Conservation (phyloP, 2,113 vertebrate species). For the Anser cygnoides region DNA sequence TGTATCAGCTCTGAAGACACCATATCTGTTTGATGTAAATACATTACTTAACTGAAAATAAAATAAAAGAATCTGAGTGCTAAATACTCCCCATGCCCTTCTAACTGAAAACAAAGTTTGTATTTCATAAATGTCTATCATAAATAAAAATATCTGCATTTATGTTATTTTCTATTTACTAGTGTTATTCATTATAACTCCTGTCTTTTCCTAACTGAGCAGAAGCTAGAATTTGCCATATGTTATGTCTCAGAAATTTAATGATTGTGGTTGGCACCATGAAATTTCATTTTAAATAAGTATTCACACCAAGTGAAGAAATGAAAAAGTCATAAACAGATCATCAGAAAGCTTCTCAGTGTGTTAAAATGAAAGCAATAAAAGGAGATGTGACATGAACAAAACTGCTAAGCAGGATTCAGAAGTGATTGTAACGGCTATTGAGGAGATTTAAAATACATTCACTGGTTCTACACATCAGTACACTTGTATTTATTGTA, state of each 20-base stretch:
- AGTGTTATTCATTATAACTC: neutral
- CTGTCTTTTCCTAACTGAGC: neutral
- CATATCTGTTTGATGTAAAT: neutral
- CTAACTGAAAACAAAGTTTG: neutral
- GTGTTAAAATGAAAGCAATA: conserved; percentile 42
- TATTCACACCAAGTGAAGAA: conserved; percentile 28
- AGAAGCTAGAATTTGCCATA: conserved; percentile 15
- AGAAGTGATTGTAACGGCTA: conserved; percentile 18
- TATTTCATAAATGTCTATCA: neutral
- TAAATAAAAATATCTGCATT: neutral
- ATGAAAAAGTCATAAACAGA: conserved; percentile 29
- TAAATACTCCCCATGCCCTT: neutral
- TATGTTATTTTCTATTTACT: neutral
- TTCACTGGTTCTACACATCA: conserved; percentile 21
- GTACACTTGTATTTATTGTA: neutral
- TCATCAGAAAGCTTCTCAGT: conserved; percentile 29
- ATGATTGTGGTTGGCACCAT: neutral
- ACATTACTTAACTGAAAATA: neutral
- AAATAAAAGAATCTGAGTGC: neutral
- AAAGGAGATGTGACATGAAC: conserved; percentile 36
- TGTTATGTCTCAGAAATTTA: neutral
- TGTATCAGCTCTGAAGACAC: neutral
- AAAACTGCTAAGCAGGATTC: conserved; percentile 10
- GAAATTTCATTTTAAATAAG: conserved; percentile 58
- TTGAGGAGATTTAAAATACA: conserved; percentile 19